Base-by-base conservation (phyloP, 2,888 invertebrate species). In the Lasioglossum lativentre region DNA sequence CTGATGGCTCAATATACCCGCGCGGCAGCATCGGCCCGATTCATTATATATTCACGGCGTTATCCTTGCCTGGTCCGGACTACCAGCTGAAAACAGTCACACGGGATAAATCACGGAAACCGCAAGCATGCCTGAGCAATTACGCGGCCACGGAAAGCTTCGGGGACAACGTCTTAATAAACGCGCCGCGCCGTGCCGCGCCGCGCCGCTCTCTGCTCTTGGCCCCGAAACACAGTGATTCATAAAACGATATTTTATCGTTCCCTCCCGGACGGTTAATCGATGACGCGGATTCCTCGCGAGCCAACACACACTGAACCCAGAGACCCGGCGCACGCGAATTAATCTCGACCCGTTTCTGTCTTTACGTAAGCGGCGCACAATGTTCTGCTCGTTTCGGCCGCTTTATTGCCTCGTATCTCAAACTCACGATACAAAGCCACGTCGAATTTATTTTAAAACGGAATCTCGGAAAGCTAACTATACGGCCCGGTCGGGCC, bases 1-100 rank as follows among this genome's bases (percentile, higher is more conserved):
- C 82, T 86, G 91, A 90, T 88, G 91, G 86, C 87, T 90, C 83
- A 86, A 90, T 91, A 89, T 81, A 88, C 87, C 78, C 80, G 83
- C 71, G 56, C 79, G 56, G 75, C 85, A 72, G 70, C 73, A 73
- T 74, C 83, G 70, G 75, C 71, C 78, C 73, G 47, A 88, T 81
- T 89, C 86, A 86, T 90, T 91, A 90, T 72, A 83, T 87, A 90
- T 90, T 89, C 90, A 89, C 86, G 74, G 80, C 78, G 90, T 85
- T 86, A 86, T 86, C 81, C 82, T 66, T 68, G 66, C 75, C 68
- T 0, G 59, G 30, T 63, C 73, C 52, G 56, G 75, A 83, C 89
- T 88, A 86, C 88, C 74, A 85, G 59, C 86, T 74, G 79, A 78
- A 72, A 86, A 91, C 80, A 83, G 87, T 84, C 84, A 38, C 79